phyloP scores from a whole-genome alignment of 2,113 vertebrate species.

The Rhinolophus sinicus region DNA sequence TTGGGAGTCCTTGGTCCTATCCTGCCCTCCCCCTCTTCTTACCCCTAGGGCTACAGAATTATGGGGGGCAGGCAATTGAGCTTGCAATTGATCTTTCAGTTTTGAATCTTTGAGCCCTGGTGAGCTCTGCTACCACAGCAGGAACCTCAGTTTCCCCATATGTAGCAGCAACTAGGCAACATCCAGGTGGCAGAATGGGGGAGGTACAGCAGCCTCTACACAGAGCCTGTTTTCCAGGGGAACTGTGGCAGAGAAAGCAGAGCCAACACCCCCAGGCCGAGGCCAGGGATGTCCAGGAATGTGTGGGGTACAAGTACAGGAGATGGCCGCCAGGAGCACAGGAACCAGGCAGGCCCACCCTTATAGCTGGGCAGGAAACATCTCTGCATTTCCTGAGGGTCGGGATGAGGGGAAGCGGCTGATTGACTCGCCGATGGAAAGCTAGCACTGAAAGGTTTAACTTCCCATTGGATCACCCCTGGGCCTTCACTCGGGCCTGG shows the following conservation, averaged over 20 bases:
- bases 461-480: not conserved
- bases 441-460: not conserved
- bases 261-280: not conserved
- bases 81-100: not conserved
- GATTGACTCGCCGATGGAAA: not conserved
- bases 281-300: not conserved
- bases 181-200: not conserved
- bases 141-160: not conserved
- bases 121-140: not conserved
- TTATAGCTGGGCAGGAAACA: conserved; percentile 4
- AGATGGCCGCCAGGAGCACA: not conserved
- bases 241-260: not conserved
- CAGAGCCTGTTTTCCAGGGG: not conserved
- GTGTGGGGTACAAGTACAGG: not conserved
- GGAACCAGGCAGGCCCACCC: not conserved
- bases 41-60: not conserved
- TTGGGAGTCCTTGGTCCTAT: not conserved
- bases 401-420: not conserved
- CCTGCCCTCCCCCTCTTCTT: not conserved
- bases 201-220: not conserved
- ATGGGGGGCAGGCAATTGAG: not conserved
- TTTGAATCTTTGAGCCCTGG: not conserved
- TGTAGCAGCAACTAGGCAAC: not conserved
- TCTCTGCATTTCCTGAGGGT: not conserved
- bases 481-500: not conserved